Conservation (phyloP, 2,888 invertebrate species). For the Lepeophtheirus nordmannii region DNA sequence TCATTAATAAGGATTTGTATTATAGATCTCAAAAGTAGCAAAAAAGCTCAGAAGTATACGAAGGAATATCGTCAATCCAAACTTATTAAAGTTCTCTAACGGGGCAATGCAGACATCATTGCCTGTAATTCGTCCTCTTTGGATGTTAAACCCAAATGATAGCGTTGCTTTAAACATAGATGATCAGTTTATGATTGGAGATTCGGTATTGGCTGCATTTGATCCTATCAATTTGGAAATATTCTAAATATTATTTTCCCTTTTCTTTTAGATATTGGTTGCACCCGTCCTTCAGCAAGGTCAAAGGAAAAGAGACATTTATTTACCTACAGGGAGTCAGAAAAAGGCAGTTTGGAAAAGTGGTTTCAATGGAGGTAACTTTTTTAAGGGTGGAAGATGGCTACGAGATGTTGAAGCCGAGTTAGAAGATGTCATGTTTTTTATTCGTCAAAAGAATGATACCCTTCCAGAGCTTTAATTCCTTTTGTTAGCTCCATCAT, state of each 20-base stretch:
- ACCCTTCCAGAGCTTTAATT: conserved; percentile 1
- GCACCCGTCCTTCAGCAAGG: conserved; percentile 64
- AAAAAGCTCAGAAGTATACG: conserved; percentile 45
- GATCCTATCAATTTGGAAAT: neutral
- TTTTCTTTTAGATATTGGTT: conserved; percentile 50
- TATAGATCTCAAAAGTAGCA: conserved; percentile 28
- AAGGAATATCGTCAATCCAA: conserved; percentile 45
- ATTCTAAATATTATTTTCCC: neutral
- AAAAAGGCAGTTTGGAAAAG: conserved; percentile 56
- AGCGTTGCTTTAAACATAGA: conserved; percentile 48
- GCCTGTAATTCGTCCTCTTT: conserved; percentile 70
- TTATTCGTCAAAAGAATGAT: conserved; percentile 17
- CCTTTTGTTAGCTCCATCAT: too few relatives aligned
- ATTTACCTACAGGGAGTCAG: conserved; percentile 47
- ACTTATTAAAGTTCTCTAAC: conserved; percentile 47
- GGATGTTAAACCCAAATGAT: conserved; percentile 72
- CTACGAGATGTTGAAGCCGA: conserved; percentile 44
- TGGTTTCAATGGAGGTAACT: conserved; percentile 60
- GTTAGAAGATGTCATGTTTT: conserved; percentile 12
- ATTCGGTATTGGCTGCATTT: conserved; percentile 35
- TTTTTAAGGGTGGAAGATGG: conserved; percentile 75
- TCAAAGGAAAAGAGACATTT: conserved; percentile 53
- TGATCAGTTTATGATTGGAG: conserved; percentile 77
- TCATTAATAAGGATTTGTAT: neutral
- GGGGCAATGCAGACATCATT: conserved; percentile 63